Percentiles rank a stretch among this genome's conserved stretches.
Evolutionary conservation across 2,797 vertebrate species (phyloP).

Genomic region (Halcyon chelicuti): DNA sequence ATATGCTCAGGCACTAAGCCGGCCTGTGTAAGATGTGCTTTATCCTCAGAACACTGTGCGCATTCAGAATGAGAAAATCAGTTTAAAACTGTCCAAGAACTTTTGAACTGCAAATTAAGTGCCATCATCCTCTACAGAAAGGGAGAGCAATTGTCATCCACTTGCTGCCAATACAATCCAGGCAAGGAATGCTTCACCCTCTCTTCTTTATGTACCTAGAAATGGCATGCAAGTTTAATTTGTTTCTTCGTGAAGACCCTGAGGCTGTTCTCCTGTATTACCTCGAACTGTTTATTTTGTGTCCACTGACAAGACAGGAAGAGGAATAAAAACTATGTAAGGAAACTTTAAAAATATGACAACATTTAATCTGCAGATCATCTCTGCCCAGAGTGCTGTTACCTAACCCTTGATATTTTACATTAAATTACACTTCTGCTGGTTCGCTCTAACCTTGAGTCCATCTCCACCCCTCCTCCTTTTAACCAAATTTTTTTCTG

Average conservation of each 20-base stretch:
- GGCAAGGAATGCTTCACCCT: background rate
- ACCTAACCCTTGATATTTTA: background rate
- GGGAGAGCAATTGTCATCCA: background rate
- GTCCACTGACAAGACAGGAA: background rate
- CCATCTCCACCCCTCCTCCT: background rate
- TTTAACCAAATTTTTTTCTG: background rate
- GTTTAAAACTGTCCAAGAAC: conserved; percentile 20
- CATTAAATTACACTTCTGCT: background rate
- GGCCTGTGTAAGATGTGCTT: background rate
- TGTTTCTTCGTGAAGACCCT: background rate
- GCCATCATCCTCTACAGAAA: background rate
- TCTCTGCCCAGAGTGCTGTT: background rate
- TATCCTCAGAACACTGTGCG: background rate
- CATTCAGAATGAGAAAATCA: conserved; percentile 32
- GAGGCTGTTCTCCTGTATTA: background rate
- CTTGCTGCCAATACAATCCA: background rate
- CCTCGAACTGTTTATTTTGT: background rate
- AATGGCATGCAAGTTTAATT: background rate
- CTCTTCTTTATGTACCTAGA: background rate
- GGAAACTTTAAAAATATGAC: background rate
- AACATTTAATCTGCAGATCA: background rate
- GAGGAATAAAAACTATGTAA: background rate
- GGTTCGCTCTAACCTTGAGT: background rate
- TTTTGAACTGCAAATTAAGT: conserved; percentile 36
- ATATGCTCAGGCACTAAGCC: background rate